A percentile compares a stretch with the other conserved stretches of the same genome.
phyloP scores from a whole-genome alignment of 2,113 vertebrate genomes.

The Ictidomys tridecemlineatus region DNA sequence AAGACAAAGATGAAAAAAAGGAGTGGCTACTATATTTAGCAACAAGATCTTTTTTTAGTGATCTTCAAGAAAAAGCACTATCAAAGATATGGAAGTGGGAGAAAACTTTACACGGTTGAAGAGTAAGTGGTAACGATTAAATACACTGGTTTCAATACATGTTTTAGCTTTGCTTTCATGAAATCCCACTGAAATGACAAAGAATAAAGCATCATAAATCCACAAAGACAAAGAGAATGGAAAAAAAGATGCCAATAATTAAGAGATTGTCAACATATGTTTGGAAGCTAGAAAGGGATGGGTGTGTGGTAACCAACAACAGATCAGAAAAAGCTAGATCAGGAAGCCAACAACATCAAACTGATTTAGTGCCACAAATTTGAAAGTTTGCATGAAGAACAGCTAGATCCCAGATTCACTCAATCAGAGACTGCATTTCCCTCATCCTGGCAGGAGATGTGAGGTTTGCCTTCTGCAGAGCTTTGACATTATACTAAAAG shows the following conservation, averaged over 20 bases:
- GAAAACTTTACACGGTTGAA: conserved; percentile 63
- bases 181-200: conserved; percentile 61
- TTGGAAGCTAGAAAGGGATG: conserved; percentile 51
- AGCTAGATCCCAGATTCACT: conserved; percentile 46
- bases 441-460: conserved; percentile 35
- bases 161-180: conserved; percentile 46
- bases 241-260: conserved; percentile 54
- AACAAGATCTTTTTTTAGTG: conserved; percentile 37
- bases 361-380: conserved; percentile 34
- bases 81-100: neutral
- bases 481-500: conserved; percentile 46
- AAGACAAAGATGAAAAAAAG: conserved; percentile 65
- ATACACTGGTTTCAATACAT: conserved; percentile 27
- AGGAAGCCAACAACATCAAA: conserved; percentile 48
- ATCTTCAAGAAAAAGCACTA: conserved; percentile 44
- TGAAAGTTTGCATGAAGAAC: conserved; percentile 46
- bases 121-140: neutral
- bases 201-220: conserved; percentile 22
- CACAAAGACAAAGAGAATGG: conserved; percentile 55
- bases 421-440: neutral
- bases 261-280: conserved; percentile 64
- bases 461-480: conserved; percentile 34
- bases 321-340: conserved; percentile 54
- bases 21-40: neutral
- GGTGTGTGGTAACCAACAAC: conserved; percentile 56